phyloP scores from a whole-genome alignment of 2,888 invertebrate genomes.

The Troglohyphantes excavatus region DNA sequence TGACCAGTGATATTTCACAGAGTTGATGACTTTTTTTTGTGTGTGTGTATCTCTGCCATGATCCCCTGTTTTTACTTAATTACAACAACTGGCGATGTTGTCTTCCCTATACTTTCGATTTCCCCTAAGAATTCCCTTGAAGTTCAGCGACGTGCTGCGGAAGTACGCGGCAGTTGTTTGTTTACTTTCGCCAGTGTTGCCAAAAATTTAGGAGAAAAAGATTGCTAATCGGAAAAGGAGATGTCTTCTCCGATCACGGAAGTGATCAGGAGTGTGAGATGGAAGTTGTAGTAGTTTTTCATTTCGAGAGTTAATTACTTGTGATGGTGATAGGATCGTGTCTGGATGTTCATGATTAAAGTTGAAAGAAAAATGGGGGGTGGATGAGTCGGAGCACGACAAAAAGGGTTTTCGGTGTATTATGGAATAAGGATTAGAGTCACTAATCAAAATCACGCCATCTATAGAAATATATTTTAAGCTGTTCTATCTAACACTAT shows the following conservation, averaged over 20 bases:
- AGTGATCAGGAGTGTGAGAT: slow-evolving; percentile 19
- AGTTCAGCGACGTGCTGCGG: not conserved
- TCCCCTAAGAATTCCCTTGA: not conserved
- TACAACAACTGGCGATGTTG: slow-evolving; percentile 4
- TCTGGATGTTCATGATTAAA: not conserved
- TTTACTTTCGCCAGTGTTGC: not conserved
- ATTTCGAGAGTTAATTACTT: slow-evolving; percentile 10
- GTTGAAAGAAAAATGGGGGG: too few relatives aligned
- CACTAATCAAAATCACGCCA: too few relatives aligned
- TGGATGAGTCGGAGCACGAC: too few relatives aligned
- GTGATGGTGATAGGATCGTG: not conserved
- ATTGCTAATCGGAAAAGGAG: not conserved
- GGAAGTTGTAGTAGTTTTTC: slow-evolving; percentile 4
- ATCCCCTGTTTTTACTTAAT: slow-evolving; percentile 19
- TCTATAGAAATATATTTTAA: too few relatives aligned
- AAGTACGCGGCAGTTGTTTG: not conserved
- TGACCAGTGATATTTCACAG: too few relatives aligned
- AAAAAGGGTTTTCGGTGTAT: too few relatives aligned
- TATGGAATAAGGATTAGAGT: too few relatives aligned
- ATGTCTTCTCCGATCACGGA: slow-evolving; percentile 3
- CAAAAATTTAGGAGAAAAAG: not conserved
- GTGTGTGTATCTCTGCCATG: not conserved
- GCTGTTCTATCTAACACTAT: too few relatives aligned
- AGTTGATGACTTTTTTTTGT: too few relatives aligned
- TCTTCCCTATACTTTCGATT: slow-evolving; percentile 12